These are phyloP conservation scores for Ptyas mucosa DNA, from an alignment of 2,113 vertebrate genomes.

Conservation along the genomic window DNA sequence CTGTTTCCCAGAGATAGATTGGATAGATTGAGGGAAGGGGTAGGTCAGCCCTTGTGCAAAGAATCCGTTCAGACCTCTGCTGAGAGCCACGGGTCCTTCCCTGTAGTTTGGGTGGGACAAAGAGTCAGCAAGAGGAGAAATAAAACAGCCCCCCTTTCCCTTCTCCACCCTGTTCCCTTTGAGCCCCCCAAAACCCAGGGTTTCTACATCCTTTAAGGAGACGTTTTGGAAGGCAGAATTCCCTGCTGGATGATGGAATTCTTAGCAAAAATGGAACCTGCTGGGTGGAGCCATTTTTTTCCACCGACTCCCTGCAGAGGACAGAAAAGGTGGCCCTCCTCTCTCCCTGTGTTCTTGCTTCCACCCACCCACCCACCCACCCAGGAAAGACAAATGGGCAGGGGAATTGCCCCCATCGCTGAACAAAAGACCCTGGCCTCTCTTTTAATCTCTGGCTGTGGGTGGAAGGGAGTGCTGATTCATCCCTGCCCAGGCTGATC, in stretches of 20 bases:
- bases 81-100: neutral
- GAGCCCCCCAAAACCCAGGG: too few species aligned
- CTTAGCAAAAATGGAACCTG: neutral
- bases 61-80: neutral
- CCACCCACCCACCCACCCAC: too few species aligned
- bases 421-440: neutral
- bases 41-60: neutral
- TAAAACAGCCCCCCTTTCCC: neutral
- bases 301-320: neutral
- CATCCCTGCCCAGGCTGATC: neutral
- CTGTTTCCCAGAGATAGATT: too few species aligned
- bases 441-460: neutral
- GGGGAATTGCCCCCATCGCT: neutral
- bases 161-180: neutral
- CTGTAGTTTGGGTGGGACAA: neutral
- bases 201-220: neutral
- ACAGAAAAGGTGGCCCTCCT: too few species aligned
- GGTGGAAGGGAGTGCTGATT: neutral
- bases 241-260: too few species aligned
- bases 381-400: neutral
- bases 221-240: neutral
- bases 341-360: neutral
- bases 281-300: neutral
- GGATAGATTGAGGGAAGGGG: neutral
- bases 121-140: neutral